phyloP scores from a whole-genome alignment of 2,888 invertebrate species.

The Idaea aversata region DNA sequence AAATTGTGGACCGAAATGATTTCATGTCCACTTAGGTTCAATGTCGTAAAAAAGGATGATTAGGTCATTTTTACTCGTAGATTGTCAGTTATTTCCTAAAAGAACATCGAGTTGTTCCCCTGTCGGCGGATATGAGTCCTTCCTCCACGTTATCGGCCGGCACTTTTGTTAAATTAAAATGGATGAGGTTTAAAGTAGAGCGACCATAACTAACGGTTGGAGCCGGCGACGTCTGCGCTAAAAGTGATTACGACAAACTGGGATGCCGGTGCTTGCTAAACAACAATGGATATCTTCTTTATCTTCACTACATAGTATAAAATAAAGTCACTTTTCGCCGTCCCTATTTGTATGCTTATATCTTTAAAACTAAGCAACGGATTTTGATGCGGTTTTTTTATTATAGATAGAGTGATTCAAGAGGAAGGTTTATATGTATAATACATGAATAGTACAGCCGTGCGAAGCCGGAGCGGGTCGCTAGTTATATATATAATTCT shows the following conservation, averaged over 20 bases:
- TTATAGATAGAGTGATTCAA: too few species aligned
- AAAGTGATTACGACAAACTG: constrained; percentile 22
- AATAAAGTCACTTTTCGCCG: too few species aligned
- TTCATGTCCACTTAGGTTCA: background rate
- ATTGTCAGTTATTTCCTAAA: constrained; percentile 35
- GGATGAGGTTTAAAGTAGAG: constrained; percentile 79
- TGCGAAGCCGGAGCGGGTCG: too few species aligned
- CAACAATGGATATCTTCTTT: background rate
- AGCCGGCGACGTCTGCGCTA: constrained; percentile 43
- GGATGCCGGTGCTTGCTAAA: constrained; percentile 22
- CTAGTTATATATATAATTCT: too few species aligned
- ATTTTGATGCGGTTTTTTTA: too few species aligned
- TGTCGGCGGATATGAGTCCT: constrained; percentile 73
- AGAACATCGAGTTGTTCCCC: constrained; percentile 11
- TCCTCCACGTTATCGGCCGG: constrained; percentile 77
- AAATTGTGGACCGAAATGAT: background rate
- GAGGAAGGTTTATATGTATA: too few species aligned
- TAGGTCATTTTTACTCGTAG: constrained; percentile 25
- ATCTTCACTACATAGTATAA: background rate
- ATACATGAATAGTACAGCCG: too few species aligned
- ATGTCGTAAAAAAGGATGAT: constrained; percentile 7
- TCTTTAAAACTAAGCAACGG: too few species aligned
- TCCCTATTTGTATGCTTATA: too few species aligned
- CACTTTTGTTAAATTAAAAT: constrained; percentile 80
- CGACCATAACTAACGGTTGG: constrained; percentile 75